These are phyloP conservation scores for Eretmochelys imbricata DNA, from an alignment of 2,113 vertebrate genomes.

Conservation along the genomic window DNA sequence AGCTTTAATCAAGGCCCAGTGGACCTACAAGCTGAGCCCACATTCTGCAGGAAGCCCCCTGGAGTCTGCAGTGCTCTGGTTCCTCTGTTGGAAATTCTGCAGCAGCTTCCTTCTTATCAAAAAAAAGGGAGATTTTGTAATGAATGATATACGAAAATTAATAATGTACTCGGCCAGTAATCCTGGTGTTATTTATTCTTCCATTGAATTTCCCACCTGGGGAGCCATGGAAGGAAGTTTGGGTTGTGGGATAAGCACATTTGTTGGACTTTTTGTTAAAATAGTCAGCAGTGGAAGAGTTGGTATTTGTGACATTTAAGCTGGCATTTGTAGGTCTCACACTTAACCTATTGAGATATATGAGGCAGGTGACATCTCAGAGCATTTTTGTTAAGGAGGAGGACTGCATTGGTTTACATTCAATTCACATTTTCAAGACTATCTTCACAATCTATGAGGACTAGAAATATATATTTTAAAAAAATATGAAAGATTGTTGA, in stretches of 20 bases:
- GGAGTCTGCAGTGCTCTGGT: rapidly evolving
- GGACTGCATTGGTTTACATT: background rate
- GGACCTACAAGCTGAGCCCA: background rate
- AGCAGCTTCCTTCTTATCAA: too few relatives aligned
- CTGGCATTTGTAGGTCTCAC: background rate
- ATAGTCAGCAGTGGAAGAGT: background rate
- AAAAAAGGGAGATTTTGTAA: too few relatives aligned
- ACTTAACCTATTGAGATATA: background rate
- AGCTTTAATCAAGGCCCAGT: background rate
- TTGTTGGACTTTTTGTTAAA: rapidly evolving
- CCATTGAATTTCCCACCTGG: background rate
- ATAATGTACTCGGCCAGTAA: background rate
- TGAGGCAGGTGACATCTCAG: background rate
- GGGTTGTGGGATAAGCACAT: background rate
- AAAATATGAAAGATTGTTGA: background rate
- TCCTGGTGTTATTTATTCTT: background rate
- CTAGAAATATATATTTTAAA: background rate
- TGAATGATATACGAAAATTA: background rate
- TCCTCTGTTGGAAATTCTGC: background rate
- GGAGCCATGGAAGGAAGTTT: background rate
- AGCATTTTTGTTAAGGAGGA: background rate
- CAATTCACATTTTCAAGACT: background rate
- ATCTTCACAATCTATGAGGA: background rate
- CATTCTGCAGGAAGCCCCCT: background rate
- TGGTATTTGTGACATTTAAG: background rate